Percentiles rank a stretch among this genome's conserved stretches.
Conservation (phyloP, 1,140 invertebrate genomes). For the Drosophila nannoptera region DNA sequence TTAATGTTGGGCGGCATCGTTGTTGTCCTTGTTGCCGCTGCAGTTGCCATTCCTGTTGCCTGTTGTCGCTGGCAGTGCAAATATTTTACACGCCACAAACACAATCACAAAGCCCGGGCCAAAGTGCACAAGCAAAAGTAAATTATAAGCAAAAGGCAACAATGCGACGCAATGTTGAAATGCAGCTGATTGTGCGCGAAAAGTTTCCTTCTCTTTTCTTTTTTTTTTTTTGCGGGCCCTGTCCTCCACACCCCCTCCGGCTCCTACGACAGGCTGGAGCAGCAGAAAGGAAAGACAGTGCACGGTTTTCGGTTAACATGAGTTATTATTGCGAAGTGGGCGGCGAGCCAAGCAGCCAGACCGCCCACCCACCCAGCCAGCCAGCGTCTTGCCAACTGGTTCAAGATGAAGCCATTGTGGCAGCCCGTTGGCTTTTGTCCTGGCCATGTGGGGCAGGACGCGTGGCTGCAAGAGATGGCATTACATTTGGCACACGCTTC, state of each 20-base stretch:
- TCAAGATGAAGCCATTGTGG: constrained; percentile 49
- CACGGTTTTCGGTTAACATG: constrained; percentile 73
- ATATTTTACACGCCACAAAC: constrained; percentile 66
- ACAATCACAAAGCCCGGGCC: constrained; percentile 57
- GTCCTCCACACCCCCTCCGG: background rate
- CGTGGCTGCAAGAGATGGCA: constrained; percentile 1
- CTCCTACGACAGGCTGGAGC: constrained; percentile 4
- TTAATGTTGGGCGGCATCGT: constrained; percentile 67
- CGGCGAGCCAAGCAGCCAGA: constrained; percentile 24
- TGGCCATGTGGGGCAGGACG: background rate
- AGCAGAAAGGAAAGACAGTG: constrained; percentile 54
- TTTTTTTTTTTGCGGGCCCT: background rate
- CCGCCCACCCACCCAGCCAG: too few species aligned
- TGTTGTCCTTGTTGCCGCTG: constrained; percentile 21
- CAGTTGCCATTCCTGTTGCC: constrained; percentile 1
- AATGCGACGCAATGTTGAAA: constrained; percentile 71
- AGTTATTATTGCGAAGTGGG: constrained; percentile 66
- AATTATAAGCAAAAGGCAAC: constrained; percentile 74
- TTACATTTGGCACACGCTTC: constrained; percentile 14
- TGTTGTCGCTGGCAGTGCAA: constrained; percentile 43
- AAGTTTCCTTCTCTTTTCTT: constrained; percentile 59
- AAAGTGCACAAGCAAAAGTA: constrained; percentile 70
- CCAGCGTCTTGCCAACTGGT: constrained; percentile 49
- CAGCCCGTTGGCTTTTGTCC: constrained; percentile 21
- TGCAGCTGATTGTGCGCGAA: constrained; percentile 76